Evolutionary conservation across 2,888 invertebrate species (phyloP), one percentile per base, ranked within the genome.

Genomic region (Macrosoma leucophasiata): DNA sequence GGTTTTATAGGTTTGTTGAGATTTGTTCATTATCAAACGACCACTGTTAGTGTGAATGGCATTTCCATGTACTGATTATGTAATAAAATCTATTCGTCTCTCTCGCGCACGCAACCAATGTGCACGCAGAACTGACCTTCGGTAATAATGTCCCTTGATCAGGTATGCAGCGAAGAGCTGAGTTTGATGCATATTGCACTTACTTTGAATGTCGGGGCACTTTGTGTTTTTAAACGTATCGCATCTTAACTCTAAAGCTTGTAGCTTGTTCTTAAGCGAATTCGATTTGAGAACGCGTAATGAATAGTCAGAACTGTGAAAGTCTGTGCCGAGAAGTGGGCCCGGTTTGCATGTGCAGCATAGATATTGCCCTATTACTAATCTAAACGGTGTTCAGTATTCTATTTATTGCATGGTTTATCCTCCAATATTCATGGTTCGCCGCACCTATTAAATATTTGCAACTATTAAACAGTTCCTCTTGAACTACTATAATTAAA

Each of bases 61-160:
- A 43, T 45, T 41, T 49, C 50, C 42, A 36, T 37, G 33, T 44
- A 48, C 18, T 26, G 26, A 29, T 23, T 13, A 24, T 21, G 20
- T 44, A 35, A 33, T 18, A 31, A 27, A 45, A 45, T 41, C 34
- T 36, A 55, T 56, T 52, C 47, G 52, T 53, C 59, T 58, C 52
- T 38, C 50, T 50, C 45, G 50, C 50, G 44, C 43, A 49, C 51
- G 42, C 44, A 47, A 54, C 53, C 50, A 64, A 66, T 62, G 60
- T 61, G 62, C 59, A 67, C 67, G 60, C 64, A 56, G 52, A 63
- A 69, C 71, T 74, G 68, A 75, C 72, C 73, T 77, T 72, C 68
- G 55, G 39, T 59, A 74, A 74, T 64, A 63, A 65, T 62, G 62
- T 56, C 58, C 52, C 62, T 61, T 57, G 52, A 61, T 60, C 58